Percentiles rank a stretch among this genome's conserved stretches.
Evolutionary conservation across 92 coral and sea anemone species (phyloP).

Genomic region (Pocillopora meandrina): DNA sequence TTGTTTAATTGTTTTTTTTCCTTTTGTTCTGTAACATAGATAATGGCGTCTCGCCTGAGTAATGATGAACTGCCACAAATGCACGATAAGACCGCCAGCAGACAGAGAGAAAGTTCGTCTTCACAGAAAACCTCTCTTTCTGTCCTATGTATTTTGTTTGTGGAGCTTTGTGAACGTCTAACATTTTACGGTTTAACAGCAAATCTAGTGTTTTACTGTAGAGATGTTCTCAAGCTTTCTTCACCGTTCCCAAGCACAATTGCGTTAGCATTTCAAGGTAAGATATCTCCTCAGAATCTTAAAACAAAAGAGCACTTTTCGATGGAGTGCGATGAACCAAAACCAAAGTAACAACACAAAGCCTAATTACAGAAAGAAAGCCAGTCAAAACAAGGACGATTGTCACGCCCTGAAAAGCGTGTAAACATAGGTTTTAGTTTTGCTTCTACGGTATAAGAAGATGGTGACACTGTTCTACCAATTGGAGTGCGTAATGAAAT

Average conservation of each 20-base stretch:
- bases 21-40: too few relatives aligned
- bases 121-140: slow-evolving; percentile 4
- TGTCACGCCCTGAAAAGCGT: too few relatives aligned
- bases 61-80: background rate
- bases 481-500: too few relatives aligned
- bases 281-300: background rate
- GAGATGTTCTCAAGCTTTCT: slow-evolving; percentile 47
- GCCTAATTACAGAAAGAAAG: too few relatives aligned
- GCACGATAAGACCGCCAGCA: background rate
- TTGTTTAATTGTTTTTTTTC: too few relatives aligned
- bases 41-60: too few relatives aligned
- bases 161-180: slow-evolving; percentile 69
- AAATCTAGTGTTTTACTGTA: slow-evolving; percentile 72
- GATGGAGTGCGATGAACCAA: too few relatives aligned
- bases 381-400: too few relatives aligned
- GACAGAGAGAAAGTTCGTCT: background rate
- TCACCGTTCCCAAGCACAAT: slow-evolving; percentile 68
- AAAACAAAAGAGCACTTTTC: background rate
- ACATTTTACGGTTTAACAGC: slow-evolving; percentile 76
- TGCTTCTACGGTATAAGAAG: too few relatives aligned
- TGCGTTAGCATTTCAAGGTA: slow-evolving; percentile 66
- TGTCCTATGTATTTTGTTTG: slow-evolving; percentile 54
- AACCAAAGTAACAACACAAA: too few relatives aligned
- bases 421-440: too few relatives aligned
- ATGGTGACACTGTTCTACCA: too few relatives aligned